Percentiles rank a stretch among this genome's conserved stretches.
phyloP scores from a whole-genome alignment of 2,797 vertebrate genomes.

The Pampus argenteus region DNA sequence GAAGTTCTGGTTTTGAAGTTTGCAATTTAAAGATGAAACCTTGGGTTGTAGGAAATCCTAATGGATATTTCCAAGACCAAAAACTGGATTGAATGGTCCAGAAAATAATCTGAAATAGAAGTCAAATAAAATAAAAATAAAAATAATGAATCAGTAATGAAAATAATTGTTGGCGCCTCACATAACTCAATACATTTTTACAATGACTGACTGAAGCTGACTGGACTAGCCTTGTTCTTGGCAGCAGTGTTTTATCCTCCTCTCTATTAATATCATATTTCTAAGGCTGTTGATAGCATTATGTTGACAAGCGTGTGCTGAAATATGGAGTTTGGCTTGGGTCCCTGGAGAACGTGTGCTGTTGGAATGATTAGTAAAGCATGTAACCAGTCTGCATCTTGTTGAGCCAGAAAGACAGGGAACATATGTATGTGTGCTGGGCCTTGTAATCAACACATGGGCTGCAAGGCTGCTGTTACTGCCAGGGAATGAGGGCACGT shows the following conservation, averaged over 20 bases:
- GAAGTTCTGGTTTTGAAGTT: background rate
- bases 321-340: slow-evolving; percentile 57
- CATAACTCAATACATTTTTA: background rate
- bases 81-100: too few relatives aligned
- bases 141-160: background rate
- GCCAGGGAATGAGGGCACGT: slow-evolving; percentile 33
- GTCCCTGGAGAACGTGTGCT: slow-evolving; percentile 67
- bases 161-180: background rate
- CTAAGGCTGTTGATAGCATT: slow-evolving; percentile 46
- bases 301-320: slow-evolving; percentile 55
- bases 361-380: slow-evolving; percentile 76
- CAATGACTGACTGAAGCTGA: background rate
- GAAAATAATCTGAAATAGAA: too few relatives aligned
- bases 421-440: slow-evolving; percentile 75
- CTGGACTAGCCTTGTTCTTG: background rate
- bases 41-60: too few relatives aligned
- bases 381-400: slow-evolving; percentile 62
- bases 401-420: slow-evolving; percentile 68
- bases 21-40: background rate
- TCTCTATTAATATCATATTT: slow-evolving; percentile 45
- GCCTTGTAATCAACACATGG: slow-evolving; percentile 75
- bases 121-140: too few relatives aligned
- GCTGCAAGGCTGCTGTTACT: slow-evolving; percentile 43
- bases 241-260: slow-evolving; percentile 34
- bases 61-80: too few relatives aligned